phyloP scores from a whole-genome alignment of 2,113 vertebrate genomes.

The Semnornis frantzii region DNA sequence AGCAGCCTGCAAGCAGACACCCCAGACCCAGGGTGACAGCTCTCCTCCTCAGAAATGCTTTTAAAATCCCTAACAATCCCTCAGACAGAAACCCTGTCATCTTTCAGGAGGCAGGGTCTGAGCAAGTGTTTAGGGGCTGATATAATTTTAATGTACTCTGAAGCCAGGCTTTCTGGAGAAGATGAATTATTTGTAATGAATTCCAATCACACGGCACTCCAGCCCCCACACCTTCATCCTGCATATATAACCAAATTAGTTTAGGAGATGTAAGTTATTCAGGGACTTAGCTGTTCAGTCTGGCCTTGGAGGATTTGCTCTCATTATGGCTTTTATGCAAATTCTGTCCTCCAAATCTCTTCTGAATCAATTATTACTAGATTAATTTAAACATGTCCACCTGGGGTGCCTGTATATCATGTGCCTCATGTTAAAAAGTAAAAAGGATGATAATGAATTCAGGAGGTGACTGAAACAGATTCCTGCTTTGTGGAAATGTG shows the following conservation, averaged over 20 bases:
- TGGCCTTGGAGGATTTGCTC: slow-evolving; percentile 69
- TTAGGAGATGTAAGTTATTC: slow-evolving; percentile 66
- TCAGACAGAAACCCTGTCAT: background rate
- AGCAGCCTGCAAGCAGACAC: background rate
- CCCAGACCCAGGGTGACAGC: background rate
- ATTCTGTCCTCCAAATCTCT: slow-evolving; percentile 78
- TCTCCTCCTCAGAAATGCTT: background rate
- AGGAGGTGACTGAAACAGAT: slow-evolving; percentile 67
- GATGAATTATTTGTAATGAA: slow-evolving; percentile 66
- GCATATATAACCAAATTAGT: slow-evolving; percentile 68
- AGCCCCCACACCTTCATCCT: slow-evolving; percentile 54
- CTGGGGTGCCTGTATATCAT: slow-evolving; percentile 65
- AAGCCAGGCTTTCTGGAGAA: slow-evolving; percentile 29
- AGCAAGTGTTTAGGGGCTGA: background rate
- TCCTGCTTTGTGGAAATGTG: slow-evolving; percentile 70
- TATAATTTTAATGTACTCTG: slow-evolving; percentile 17
- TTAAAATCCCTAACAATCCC: background rate
- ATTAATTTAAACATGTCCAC: slow-evolving; percentile 78
- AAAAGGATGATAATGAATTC: slow-evolving; percentile 68
- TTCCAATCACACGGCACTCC: slow-evolving; percentile 56
- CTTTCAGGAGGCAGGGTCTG: slow-evolving; percentile 3
- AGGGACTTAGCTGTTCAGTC: slow-evolving; percentile 66
- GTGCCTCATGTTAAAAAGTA: slow-evolving; percentile 71
- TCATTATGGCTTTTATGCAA: slow-evolving; percentile 80
- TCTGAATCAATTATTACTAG: slow-evolving; percentile 82